These are phyloP conservation scores for Drosophila triauraria DNA, from an alignment of 1,140 invertebrate genomes.

Conservation along the genomic window DNA sequence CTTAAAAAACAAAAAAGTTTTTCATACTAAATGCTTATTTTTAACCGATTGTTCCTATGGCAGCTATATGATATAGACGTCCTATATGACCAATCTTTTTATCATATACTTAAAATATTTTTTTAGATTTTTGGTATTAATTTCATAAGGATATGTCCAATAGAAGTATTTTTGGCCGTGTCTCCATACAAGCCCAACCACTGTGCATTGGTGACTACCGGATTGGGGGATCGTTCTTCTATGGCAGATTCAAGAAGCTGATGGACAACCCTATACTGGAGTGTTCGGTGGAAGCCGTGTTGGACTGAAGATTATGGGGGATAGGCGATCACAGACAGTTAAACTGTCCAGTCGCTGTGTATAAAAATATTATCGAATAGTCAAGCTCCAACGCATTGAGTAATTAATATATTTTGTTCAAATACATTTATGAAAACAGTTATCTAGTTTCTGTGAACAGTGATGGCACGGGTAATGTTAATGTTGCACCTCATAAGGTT, in stretches of 20 bases:
- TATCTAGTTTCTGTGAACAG: not conserved
- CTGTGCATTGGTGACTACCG: constrained; percentile 79
- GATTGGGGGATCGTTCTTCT: constrained; percentile 49
- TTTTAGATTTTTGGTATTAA: too few relatives aligned
- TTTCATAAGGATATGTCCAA: too few relatives aligned
- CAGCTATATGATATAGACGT: too few relatives aligned
- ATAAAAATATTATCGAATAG: not conserved
- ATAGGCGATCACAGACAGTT: not conserved
- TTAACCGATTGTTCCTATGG: too few relatives aligned
- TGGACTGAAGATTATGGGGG: constrained; percentile 9
- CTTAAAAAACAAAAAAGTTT: too few relatives aligned
- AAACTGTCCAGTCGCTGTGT: not conserved
- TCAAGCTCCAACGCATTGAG: constrained; percentile 9
- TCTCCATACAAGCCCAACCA: too few relatives aligned
- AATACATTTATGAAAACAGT: not conserved
- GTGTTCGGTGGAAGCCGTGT: constrained; percentile 53
- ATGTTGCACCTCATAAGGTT: constrained; percentile 1
- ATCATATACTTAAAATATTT: too few relatives aligned
- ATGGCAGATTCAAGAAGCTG: constrained; percentile 49
- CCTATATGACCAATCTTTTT: too few relatives aligned
- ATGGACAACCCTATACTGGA: constrained; percentile 38
- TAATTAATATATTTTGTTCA: constrained; percentile 44
- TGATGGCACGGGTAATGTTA: constrained; percentile 14
- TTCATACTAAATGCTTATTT: too few relatives aligned
- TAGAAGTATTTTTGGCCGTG: too few relatives aligned